Conservation (phyloP, 1,140 invertebrate species). For the Kradibia gibbosae region DNA sequence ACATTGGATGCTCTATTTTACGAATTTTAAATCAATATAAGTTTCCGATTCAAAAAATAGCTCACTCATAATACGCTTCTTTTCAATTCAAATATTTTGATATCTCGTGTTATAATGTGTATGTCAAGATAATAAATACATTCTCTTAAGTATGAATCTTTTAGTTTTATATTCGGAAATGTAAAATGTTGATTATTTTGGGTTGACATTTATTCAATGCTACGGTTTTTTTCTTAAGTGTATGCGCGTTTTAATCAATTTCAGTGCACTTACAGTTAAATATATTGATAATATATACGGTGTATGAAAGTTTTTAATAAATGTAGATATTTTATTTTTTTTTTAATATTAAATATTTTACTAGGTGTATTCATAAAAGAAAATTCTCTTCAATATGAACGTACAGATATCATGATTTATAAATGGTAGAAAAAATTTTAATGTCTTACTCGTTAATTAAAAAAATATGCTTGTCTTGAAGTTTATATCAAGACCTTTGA, state of each 20-base stretch:
- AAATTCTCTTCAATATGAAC: too few species aligned
- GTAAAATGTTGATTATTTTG: background rate
- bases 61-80: background rate
- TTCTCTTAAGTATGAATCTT: background rate
- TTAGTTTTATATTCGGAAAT: background rate
- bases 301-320: too few species aligned
- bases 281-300: too few species aligned
- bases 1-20: background rate
- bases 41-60: background rate
- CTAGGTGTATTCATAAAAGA: too few species aligned
- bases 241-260: too few species aligned
- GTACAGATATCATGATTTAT: background rate
- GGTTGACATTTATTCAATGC: too few species aligned
- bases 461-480: background rate
- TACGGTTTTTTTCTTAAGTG: background rate
- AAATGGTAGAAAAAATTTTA: background rate
- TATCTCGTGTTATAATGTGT: background rate
- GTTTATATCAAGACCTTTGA: constrained; percentile 8
- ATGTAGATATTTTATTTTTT: too few species aligned
- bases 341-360: too few species aligned
- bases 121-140: background rate
- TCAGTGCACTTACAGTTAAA: too few species aligned
- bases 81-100: background rate
- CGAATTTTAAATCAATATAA: background rate
- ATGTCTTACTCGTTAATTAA: too few species aligned